Conservation (phyloP, 1,140 invertebrate species). For the Caenorhabditis brenneri region DNA sequence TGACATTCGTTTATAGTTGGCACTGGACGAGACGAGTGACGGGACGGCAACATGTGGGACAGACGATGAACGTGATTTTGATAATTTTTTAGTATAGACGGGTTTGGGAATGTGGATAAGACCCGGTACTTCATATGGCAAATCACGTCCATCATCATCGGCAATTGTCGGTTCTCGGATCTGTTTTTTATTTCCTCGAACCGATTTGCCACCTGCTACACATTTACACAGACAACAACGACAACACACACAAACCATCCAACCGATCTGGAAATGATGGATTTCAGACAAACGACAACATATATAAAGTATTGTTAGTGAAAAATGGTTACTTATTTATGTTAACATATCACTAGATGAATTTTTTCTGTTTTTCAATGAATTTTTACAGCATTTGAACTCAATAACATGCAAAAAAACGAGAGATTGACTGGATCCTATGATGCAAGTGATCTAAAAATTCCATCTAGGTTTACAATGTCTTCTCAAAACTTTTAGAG, state of each 20-base stretch:
- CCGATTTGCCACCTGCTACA: neutral
- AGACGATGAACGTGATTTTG: constrained; percentile 34
- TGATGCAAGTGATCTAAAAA: too few relatives aligned
- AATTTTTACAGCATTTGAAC: too few relatives aligned
- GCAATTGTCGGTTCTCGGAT: neutral
- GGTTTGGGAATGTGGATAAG: neutral
- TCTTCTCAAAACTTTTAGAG: too few relatives aligned
- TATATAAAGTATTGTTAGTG: too few relatives aligned
- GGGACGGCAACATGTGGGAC: constrained; percentile 14
- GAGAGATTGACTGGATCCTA: too few relatives aligned
- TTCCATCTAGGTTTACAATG: too few relatives aligned
- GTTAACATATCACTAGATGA: too few relatives aligned
- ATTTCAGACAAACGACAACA: neutral
- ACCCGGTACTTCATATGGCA: constrained; percentile 22
- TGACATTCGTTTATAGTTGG: constrained; percentile 15
- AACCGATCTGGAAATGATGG: constrained; percentile 4
- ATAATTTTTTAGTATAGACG: constrained; percentile 3
- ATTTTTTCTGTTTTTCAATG: too few relatives aligned
- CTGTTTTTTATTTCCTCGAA: neutral
- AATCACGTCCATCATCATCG: constrained; percentile 32
- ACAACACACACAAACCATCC: constrained; percentile 40
- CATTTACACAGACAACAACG: constrained; percentile 39
- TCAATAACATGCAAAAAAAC: too few relatives aligned
- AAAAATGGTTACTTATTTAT: too few relatives aligned
- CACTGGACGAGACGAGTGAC: constrained; percentile 31